A percentile compares a stretch with the other conserved stretches of the same genome.
phyloP scores from a whole-genome alignment of 2,113 vertebrate genomes.

The Stictonetta naevosa region DNA sequence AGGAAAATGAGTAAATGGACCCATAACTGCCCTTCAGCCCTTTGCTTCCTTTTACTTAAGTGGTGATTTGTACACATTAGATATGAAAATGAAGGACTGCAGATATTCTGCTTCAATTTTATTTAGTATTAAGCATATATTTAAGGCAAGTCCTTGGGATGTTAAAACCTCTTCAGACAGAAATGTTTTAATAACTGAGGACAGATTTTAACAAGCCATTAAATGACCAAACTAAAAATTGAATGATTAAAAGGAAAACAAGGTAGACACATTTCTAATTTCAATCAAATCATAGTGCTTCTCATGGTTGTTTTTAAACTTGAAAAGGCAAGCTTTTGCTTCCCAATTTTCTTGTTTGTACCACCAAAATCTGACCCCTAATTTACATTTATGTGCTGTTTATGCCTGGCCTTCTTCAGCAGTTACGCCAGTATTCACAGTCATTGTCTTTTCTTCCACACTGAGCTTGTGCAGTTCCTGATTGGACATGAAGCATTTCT shows the following conservation, averaged over 20 bases:
- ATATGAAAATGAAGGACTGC: not conserved
- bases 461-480: not conserved
- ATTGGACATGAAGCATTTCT: not conserved
- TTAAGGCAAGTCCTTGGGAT: slow-evolving; percentile 26
- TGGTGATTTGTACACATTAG: not conserved
- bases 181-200: not conserved
- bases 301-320: not conserved
- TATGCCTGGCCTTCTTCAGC: not conserved
- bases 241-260: slow-evolving; percentile 19
- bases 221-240: slow-evolving; percentile 4
- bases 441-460: not conserved
- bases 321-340: not conserved
- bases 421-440: not conserved
- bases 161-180: not conserved
- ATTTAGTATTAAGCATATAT: slow-evolving; percentile 17
- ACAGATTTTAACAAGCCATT: not conserved
- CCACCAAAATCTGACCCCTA: not conserved
- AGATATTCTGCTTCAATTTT: slow-evolving; percentile 21
- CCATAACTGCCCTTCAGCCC: not conserved
- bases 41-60: not conserved
- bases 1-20: not conserved
- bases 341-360: not conserved
- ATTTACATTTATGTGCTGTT: not conserved
- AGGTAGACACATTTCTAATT: not conserved
- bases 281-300: not conserved